phyloP scores from a whole-genome alignment of 2,888 invertebrate genomes.

The Adineta ricciae region DNA sequence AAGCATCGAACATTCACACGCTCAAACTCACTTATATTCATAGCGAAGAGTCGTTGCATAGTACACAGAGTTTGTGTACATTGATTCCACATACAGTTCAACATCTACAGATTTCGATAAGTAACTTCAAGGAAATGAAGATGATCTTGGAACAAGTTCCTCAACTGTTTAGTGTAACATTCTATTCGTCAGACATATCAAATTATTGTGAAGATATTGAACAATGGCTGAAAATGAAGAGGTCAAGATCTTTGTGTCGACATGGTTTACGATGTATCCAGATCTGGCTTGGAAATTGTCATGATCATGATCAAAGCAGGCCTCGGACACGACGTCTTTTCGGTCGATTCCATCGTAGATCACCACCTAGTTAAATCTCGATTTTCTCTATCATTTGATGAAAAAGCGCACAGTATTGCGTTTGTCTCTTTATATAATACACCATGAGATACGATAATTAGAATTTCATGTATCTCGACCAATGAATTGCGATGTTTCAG shows the following conservation, averaged over 20 bases:
- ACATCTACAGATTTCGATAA: neutral
- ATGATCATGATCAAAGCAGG: too few species aligned
- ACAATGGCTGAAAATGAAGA: neutral
- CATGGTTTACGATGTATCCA: neutral
- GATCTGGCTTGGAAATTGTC: neutral
- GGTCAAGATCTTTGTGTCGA: neutral
- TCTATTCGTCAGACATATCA: neutral
- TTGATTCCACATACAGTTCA: neutral
- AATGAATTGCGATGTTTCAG: too few species aligned
- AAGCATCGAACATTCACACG: neutral
- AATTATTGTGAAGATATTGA: neutral
- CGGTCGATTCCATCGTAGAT: too few species aligned
- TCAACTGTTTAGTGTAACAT: neutral
- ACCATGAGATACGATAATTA: too few species aligned
- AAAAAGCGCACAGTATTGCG: too few species aligned
- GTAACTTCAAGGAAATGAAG: neutral
- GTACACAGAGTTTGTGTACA: neutral
- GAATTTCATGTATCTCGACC: too few species aligned
- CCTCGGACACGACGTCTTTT: too few species aligned
- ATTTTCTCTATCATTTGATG: too few species aligned
- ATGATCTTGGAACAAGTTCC: neutral
- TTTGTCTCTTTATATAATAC: too few species aligned
- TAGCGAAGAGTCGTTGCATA: neutral
- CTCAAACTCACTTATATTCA: neutral
- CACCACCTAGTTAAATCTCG: too few species aligned